phyloP scores from a whole-genome alignment of 92 coral and sea anemone species.

The Scolanthus callimorphus region DNA sequence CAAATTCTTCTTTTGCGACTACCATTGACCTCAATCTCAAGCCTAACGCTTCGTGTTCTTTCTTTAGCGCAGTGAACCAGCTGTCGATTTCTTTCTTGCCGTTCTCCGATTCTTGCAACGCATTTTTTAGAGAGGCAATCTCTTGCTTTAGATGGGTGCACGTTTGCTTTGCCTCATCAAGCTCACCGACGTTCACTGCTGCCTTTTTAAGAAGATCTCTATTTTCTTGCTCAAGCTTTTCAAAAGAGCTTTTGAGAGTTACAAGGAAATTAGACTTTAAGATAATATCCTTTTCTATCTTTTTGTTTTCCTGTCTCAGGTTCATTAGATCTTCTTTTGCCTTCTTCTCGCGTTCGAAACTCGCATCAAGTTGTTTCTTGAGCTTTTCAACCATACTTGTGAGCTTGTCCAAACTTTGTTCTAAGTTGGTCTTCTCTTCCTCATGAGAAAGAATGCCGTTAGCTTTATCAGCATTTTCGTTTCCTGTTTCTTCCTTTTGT shows the following conservation, averaged over 20 bases:
- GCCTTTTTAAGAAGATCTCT: constrained; percentile 18
- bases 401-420: constrained; percentile 5
- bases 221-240: constrained; percentile 21
- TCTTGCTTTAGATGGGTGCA: constrained; percentile 9
- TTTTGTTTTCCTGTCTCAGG: constrained; percentile 21
- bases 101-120: not conserved
- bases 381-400: constrained; percentile 22
- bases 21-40: constrained; percentile 23
- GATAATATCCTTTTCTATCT: constrained; percentile 8
- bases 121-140: constrained; percentile 8
- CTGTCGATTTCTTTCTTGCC: constrained; percentile 1
- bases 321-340: constrained; percentile 4
- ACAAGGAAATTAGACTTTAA: constrained; percentile 17
- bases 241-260: constrained; percentile 23
- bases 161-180: not conserved
- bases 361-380: constrained; percentile 36
- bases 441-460: not conserved
- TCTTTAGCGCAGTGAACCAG: constrained; percentile 13
- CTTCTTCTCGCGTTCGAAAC: constrained; percentile 6
- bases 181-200: not conserved
- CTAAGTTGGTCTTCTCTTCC: not conserved
- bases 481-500: not conserved
- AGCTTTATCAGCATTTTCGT: not conserved
- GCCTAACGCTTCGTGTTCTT: constrained; percentile 33
- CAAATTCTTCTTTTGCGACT: constrained; percentile 18